Evolutionary conservation across 2,888 invertebrate species (phyloP).

Genomic region (Galerucella nymphaeae): DNA sequence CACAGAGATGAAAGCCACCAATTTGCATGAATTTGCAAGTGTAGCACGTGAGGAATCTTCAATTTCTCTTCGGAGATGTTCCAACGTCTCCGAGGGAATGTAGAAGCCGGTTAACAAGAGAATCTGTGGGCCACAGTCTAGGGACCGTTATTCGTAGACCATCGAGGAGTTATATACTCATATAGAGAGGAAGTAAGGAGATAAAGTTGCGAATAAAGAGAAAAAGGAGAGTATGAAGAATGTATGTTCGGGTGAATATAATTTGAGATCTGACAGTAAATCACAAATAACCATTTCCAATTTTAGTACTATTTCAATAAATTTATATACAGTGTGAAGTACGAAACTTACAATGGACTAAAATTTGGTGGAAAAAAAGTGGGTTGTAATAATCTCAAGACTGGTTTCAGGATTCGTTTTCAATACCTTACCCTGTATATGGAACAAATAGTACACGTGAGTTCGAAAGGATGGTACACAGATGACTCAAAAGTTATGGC

Average conservation of each 20-base stretch:
- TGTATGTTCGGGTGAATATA: neutral
- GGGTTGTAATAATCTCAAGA: too few species aligned
- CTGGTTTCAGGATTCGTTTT: too few species aligned
- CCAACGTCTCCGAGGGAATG: constrained; percentile 52
- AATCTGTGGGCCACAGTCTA: constrained; percentile 34
- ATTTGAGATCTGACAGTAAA: neutral
- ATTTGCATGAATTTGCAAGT: constrained; percentile 52
- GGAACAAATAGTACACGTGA: too few species aligned
- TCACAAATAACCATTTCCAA: neutral
- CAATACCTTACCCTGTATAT: too few species aligned
- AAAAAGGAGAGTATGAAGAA: neutral
- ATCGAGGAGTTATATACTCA: constrained; percentile 25
- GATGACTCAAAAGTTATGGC: too few species aligned
- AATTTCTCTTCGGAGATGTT: constrained; percentile 54
- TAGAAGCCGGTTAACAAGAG: constrained; percentile 43
- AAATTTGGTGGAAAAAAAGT: too few species aligned
- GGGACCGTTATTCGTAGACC: constrained; percentile 30
- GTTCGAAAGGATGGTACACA: too few species aligned
- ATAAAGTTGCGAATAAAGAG: constrained; percentile 1
- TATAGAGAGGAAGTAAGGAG: constrained; percentile 3
- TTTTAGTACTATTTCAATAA: neutral
- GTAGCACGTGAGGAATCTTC: constrained; percentile 49
- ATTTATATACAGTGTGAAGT: too few species aligned
- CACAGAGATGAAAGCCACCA: constrained; percentile 41
- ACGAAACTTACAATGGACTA: too few species aligned